A percentile compares a stretch with the other conserved stretches of the same genome.
Evolutionary conservation across 2,888 invertebrate genomes (phyloP).

Genomic region (Blastobasis adustella): DNA sequence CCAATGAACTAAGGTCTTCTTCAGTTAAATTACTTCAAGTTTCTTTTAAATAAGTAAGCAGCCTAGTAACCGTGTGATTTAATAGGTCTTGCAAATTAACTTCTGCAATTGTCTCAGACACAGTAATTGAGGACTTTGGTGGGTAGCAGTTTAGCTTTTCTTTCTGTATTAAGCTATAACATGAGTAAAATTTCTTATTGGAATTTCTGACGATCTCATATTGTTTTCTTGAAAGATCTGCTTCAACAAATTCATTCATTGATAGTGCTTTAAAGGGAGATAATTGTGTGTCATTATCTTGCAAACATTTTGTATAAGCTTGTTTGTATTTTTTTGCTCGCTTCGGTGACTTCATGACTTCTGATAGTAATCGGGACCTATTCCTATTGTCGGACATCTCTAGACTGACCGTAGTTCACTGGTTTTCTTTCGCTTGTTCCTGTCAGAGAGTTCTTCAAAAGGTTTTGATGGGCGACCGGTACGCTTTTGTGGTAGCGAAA

Average conservation of each 20-base stretch:
- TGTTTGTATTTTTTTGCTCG: conserved; percentile 5
- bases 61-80: neutral
- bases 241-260: conserved; percentile 5
- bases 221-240: neutral
- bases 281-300: neutral
- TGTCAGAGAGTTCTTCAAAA: conserved; percentile 15
- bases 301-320: neutral
- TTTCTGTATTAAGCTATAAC: conserved; percentile 2
- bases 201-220: conserved; percentile 2
- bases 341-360: conserved; percentile 5
- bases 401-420: conserved; percentile 9
- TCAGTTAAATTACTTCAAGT: conserved; percentile 1
- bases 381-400: neutral
- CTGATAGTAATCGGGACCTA: neutral
- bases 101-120: conserved; percentile 4
- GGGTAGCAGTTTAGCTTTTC: conserved; percentile 6
- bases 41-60: conserved; percentile 3
- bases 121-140: neutral
- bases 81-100: neutral
- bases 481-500: conserved; percentile 15
- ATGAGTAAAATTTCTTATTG: conserved; percentile 1
- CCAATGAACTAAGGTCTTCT: conserved; percentile 5
- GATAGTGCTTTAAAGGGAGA: neutral
- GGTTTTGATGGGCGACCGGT: conserved; percentile 13
- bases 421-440: conserved; percentile 13